Conservation (phyloP, 2,797 vertebrate genomes). For the Yasuhikotakia modesta region DNA sequence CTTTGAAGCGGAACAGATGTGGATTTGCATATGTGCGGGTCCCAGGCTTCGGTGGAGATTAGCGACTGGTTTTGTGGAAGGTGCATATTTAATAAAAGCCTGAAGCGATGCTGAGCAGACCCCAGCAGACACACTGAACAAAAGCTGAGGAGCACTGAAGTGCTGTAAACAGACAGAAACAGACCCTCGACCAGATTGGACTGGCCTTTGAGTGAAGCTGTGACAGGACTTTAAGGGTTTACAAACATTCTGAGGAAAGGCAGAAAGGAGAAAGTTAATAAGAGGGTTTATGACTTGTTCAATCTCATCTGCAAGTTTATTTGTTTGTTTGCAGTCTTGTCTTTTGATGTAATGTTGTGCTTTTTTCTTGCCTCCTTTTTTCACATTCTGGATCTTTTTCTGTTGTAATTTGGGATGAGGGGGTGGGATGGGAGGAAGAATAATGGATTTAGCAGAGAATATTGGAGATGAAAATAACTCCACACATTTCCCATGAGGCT, state of each 20-base stretch:
- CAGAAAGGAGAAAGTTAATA: constrained; percentile 72
- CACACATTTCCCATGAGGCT: constrained; percentile 19
- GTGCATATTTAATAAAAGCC: constrained; percentile 99
- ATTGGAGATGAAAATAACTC: constrained; percentile 43
- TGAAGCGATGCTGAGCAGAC: constrained; percentile 86
- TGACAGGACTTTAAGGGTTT: constrained; percentile 81
- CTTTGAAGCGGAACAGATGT: constrained; percentile 99
- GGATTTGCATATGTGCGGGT: constrained; percentile 99
- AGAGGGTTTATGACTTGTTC: constrained; percentile 78
- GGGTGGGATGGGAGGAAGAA: constrained; percentile 16
- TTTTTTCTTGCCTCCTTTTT: constrained; percentile 2
- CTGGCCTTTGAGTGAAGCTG: constrained; percentile 75
- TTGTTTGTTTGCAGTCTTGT: constrained; percentile 70
- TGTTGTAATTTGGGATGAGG: constrained; percentile 29
- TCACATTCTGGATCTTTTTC: constrained; percentile 23
- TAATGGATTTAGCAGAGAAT: constrained; percentile 30
- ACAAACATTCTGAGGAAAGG: constrained; percentile 68
- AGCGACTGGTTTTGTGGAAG: constrained; percentile 82
- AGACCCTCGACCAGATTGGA: constrained; percentile 70
- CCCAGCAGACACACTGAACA: constrained; percentile 85
- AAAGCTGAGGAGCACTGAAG: constrained; percentile 84
- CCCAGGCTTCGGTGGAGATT: constrained; percentile 98
- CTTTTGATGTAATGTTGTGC: constrained; percentile 51
- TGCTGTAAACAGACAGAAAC: constrained; percentile 72
- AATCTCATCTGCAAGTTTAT: constrained; percentile 72